A percentile compares a stretch with the other conserved stretches of the same genome.
Evolutionary conservation across 92 coral and sea anemone genomes (phyloP).

Genomic region (Siderastrea radians): DNA sequence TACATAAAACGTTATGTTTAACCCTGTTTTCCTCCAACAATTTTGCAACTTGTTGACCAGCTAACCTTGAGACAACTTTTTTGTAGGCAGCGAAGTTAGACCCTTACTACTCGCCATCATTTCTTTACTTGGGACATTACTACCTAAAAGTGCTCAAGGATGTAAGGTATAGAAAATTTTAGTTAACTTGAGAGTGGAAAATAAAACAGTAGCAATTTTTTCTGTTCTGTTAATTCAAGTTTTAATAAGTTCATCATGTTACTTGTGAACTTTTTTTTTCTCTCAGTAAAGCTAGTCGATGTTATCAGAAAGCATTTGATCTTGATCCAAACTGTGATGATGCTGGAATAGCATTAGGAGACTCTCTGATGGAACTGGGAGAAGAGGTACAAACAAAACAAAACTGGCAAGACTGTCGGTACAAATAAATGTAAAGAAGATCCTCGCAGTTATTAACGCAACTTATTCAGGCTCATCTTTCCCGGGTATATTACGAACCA

Average conservation of each 20-base stretch:
- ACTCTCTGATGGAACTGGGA: constrained; percentile 81
- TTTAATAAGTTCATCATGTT: no score
- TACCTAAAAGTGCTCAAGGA: constrained; percentile 79
- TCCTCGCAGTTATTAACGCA: no score
- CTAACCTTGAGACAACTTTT: neutral
- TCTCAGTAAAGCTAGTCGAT: constrained; percentile 91
- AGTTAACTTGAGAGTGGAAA: no score
- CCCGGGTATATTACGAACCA: no score
- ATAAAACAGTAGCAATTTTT: no score
- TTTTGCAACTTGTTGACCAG: neutral
- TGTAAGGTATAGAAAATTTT: constrained; percentile 60
- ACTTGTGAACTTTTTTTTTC: neutral
- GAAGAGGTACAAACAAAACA: constrained; percentile 66
- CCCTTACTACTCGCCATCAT: constrained; percentile 84
- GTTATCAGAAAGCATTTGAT: constrained; percentile 97
- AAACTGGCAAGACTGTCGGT: no score
- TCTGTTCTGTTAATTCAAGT: no score
- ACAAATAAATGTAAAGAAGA: no score
- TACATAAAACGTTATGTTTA: no score
- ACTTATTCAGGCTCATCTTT: no score
- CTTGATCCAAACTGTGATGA: constrained; percentile 81
- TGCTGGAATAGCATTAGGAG: constrained; percentile 91
- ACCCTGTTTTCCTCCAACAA: no score
- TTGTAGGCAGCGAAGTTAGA: constrained; percentile 95
- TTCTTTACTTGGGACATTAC: constrained; percentile 94